These are phyloP conservation scores for Hippocampus mohnikei DNA, from an alignment of 2,113 vertebrate genomes.

Conservation along the genomic window DNA sequence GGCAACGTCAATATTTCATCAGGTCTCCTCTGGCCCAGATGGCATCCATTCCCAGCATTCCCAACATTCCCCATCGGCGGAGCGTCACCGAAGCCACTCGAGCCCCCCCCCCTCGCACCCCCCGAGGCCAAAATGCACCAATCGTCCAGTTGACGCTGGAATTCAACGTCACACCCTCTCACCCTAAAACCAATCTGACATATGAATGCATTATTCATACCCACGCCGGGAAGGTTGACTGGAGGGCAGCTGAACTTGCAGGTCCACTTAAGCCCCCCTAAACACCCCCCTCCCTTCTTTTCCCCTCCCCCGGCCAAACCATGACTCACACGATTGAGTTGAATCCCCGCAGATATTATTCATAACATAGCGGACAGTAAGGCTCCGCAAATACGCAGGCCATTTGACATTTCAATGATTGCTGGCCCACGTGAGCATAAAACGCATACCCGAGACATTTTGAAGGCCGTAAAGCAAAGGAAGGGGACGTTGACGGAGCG, in stretches of 20 bases:
- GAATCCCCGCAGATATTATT: slow-evolving; percentile 7
- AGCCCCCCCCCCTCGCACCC: neutral
- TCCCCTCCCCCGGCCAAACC: neutral
- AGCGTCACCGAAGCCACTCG: slow-evolving; percentile 2
- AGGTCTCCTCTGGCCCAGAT: slow-evolving; percentile 31
- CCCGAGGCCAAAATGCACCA: neutral
- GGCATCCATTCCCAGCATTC: slow-evolving; percentile 28
- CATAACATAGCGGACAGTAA: neutral
- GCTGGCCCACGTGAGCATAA: slow-evolving; percentile 46
- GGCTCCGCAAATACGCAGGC: slow-evolving; percentile 5
- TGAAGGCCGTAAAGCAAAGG: slow-evolving; percentile 8
- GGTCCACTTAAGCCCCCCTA: neutral
- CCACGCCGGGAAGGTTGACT: neutral
- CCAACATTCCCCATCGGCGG: slow-evolving; percentile 37
- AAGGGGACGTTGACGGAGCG: neutral
- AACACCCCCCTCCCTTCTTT: neutral
- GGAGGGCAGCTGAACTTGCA: slow-evolving; percentile 6
- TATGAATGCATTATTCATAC: neutral
- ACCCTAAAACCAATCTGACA: neutral
- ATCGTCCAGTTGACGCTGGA: neutral
- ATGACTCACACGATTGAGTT: slow-evolving; percentile 1
- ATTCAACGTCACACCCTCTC: neutral
- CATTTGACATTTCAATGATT: slow-evolving; percentile 63
- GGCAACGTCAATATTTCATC: slow-evolving; percentile 56
- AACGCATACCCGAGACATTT: slow-evolving; percentile 43